Conservation (phyloP, 2,113 vertebrate genomes). For the Pedionomus torquatus region DNA sequence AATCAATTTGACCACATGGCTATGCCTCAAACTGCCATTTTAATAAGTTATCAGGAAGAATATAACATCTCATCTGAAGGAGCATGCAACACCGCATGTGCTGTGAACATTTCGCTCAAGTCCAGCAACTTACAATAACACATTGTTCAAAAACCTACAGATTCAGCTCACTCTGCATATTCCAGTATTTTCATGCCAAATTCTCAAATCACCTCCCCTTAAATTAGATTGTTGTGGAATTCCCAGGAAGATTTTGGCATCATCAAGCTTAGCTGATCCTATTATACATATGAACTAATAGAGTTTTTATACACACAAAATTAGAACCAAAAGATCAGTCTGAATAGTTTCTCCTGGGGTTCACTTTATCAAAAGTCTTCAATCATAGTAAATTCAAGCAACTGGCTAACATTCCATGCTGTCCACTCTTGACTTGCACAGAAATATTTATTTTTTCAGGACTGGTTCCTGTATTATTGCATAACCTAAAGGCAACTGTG, state of each 20-base stretch:
- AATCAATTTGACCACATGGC: background rate
- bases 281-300: background rate
- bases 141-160: background rate
- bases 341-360: background rate
- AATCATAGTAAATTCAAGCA: background rate
- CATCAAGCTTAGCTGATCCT: background rate
- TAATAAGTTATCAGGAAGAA: background rate
- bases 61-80: background rate
- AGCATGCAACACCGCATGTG: background rate
- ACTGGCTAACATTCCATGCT: background rate
- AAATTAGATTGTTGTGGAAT: slow-evolving; percentile 1
- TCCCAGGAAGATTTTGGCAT: background rate
- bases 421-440: background rate
- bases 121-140: background rate
- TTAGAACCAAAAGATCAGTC: background rate
- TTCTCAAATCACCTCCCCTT: background rate
- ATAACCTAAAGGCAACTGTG: background rate
- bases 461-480: background rate
- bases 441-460: background rate
- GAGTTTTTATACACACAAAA: background rate
- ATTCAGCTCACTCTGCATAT: background rate
- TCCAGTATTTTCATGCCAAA: background rate
- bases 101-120: background rate
- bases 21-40: background rate
- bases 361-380: background rate